These are phyloP conservation scores for Cirrhinus mrigala DNA, from an alignment of 2,797 vertebrate species.

Conservation along the genomic window DNA sequence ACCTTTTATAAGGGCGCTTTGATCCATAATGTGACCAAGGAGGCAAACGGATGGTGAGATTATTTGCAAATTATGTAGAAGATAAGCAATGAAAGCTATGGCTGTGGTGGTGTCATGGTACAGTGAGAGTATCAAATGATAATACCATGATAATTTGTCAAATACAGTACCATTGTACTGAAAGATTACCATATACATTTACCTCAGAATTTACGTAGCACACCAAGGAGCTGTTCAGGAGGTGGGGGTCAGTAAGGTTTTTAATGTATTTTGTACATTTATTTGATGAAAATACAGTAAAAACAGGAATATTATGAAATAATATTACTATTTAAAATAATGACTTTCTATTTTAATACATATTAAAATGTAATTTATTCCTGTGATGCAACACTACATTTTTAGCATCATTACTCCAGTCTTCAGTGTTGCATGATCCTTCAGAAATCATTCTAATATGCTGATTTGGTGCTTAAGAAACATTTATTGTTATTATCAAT, in stretches of 20 bases:
- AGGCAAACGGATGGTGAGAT: slow-evolving; percentile 88
- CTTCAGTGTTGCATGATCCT: background rate
- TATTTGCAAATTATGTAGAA: background rate
- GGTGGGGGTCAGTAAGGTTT: background rate
- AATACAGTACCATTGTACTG: background rate
- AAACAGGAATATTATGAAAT: background rate
- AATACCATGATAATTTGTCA: background rate
- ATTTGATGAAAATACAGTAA: background rate
- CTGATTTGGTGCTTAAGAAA: background rate
- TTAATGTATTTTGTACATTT: background rate
- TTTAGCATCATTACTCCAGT: background rate
- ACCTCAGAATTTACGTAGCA: background rate
- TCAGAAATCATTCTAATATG: background rate
- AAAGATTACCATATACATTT: background rate
- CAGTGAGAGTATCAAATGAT: background rate
- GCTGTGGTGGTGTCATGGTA: background rate
- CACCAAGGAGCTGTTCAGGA: background rate
- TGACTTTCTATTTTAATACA: background rate
- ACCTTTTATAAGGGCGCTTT: slow-evolving; percentile 90
- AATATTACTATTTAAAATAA: background rate
- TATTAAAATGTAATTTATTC: background rate
- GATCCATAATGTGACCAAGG: slow-evolving; percentile 92
- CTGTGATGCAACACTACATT: background rate
- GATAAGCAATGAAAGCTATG: background rate
- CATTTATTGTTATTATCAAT: background rate